Conservation (phyloP, 2,113 vertebrate species). For the Seriola dumerili region DNA sequence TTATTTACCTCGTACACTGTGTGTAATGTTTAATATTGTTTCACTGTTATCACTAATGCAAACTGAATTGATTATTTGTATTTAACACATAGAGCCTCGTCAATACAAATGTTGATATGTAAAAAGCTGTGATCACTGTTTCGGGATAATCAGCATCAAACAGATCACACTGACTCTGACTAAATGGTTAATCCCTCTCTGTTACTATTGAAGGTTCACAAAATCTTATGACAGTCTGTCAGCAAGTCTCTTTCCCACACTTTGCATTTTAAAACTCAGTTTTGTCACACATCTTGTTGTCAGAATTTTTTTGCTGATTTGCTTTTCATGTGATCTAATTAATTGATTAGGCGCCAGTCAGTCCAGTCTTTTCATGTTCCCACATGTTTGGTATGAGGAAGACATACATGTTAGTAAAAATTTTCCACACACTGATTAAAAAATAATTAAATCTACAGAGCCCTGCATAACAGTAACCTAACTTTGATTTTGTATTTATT, state of each 20-base stretch:
- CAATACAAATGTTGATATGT: background rate
- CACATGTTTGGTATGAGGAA: background rate
- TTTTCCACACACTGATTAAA: background rate
- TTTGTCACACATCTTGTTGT: background rate
- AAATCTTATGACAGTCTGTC: conserved; percentile 40
- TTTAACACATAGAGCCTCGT: background rate
- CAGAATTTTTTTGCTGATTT: conserved; percentile 2
- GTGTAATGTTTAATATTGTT: background rate
- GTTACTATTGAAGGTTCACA: background rate
- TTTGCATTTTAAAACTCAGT: background rate
- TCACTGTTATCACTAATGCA: background rate
- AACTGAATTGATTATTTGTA: background rate
- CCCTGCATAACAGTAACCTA: background rate
- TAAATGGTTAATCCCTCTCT: background rate
- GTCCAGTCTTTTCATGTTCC: background rate
- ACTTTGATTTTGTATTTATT: conserved; percentile 14
- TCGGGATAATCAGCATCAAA: background rate
- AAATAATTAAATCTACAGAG: background rate
- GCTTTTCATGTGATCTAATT: conserved; percentile 20
- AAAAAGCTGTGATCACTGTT: background rate
- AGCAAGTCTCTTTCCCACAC: background rate
- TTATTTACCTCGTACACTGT: background rate
- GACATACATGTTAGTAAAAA: background rate
- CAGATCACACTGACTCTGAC: background rate
- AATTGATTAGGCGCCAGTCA: background rate